phyloP scores from a whole-genome alignment of 2,113 vertebrate species.

The Neodon shergylaensis region DNA sequence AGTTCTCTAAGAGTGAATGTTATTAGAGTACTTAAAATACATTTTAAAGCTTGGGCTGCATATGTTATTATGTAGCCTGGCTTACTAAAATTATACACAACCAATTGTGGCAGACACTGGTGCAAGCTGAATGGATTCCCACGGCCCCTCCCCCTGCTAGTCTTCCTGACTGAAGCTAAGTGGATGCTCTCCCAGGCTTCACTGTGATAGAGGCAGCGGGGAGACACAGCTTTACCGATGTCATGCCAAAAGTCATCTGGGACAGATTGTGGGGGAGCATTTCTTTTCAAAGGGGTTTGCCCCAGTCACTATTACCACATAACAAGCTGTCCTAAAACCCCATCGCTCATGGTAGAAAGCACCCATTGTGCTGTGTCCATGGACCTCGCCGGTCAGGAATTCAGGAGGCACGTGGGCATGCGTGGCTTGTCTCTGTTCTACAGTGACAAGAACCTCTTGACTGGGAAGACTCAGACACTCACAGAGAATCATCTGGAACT shows the following conservation, averaged over 20 bases:
- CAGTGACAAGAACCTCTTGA: neutral
- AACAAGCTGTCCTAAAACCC: neutral
- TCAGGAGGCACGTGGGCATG: neutral
- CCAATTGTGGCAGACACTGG: neutral
- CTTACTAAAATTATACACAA: constrained; percentile 24
- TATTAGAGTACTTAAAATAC: constrained; percentile 65
- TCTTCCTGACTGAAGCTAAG: neutral
- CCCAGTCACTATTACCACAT: neutral
- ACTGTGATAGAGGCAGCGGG: neutral
- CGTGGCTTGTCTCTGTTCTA: neutral
- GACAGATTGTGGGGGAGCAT: constrained; percentile 14
- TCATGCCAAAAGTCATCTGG: neutral
- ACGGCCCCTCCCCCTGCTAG: neutral
- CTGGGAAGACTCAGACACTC: neutral
- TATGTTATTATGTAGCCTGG: constrained; percentile 38
- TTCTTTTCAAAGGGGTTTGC: neutral
- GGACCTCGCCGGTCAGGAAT: neutral
- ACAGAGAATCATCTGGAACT: neutral
- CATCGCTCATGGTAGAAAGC: neutral
- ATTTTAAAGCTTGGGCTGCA: constrained; percentile 44
- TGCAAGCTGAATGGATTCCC: neutral
- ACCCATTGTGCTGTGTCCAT: neutral
- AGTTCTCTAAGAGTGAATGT: constrained; percentile 45
- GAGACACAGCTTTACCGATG: neutral
- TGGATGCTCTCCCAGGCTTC: neutral